Conservation (phyloP, 1,140 invertebrate species). For the Rhagoletis pomonella region DNA sequence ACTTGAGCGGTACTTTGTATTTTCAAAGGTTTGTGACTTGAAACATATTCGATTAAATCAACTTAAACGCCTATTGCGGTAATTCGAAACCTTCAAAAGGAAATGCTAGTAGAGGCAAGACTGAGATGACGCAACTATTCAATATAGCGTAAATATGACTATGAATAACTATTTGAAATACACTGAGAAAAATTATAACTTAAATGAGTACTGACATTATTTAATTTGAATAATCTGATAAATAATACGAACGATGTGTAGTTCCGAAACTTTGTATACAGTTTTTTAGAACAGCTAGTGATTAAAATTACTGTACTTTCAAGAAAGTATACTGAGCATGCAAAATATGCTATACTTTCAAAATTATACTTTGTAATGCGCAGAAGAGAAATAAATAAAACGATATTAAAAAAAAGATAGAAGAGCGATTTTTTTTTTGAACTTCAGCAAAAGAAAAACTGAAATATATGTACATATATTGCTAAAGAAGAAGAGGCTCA, state of each 20-base stretch:
- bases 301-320: not conserved
- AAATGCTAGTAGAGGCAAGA: conserved; percentile 48
- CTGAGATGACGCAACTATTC: conserved; percentile 41
- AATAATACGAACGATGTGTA: not conserved
- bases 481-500: no score
- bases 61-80: conserved; percentile 5
- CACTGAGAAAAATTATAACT: not conserved
- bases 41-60: conserved; percentile 18
- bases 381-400: conserved; percentile 3
- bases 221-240: conserved; percentile 28
- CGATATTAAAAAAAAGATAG: not conserved
- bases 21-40: not conserved
- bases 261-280: not conserved
- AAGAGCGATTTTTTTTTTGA: not conserved
- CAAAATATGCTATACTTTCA: conserved; percentile 27
- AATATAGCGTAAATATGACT: conserved; percentile 19
- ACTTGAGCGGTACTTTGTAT: not conserved
- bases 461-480: no score
- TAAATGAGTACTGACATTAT: conserved; percentile 14
- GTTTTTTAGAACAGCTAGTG: not conserved
- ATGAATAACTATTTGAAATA: not conserved
- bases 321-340: not conserved
- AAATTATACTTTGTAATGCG: conserved; percentile 13
- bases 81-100: conserved; percentile 42
- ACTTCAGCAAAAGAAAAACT: no score